Percentiles rank a stretch among this genome's conserved stretches.
Conservation (phyloP, 2,888 invertebrate species). For the Phortica okadai region DNA sequence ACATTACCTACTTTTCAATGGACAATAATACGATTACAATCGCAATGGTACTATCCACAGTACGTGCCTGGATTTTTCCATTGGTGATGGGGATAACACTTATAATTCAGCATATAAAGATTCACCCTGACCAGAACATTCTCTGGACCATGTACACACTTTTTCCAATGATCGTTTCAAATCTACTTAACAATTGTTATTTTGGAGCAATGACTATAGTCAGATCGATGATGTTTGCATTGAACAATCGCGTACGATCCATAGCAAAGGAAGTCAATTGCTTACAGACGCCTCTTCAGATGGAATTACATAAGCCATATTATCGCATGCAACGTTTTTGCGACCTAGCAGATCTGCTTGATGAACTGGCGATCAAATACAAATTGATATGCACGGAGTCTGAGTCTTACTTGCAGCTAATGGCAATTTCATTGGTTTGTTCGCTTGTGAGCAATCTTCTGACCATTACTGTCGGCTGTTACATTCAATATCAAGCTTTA, state of each 20-base stretch:
- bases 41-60: slow-evolving; percentile 48
- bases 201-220: slow-evolving; percentile 65
- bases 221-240: slow-evolving; percentile 52
- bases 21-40: slow-evolving; percentile 41
- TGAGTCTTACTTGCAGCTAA: slow-evolving; percentile 54
- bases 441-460: slow-evolving; percentile 70
- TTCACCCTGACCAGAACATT: slow-evolving; percentile 54
- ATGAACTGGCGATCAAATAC: slow-evolving; percentile 61
- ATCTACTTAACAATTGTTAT: slow-evolving; percentile 66
- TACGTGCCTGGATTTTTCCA: slow-evolving; percentile 64
- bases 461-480: slow-evolving; percentile 70
- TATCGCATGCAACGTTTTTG: slow-evolving; percentile 71
- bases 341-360: slow-evolving; percentile 69
- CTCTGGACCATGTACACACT: slow-evolving; percentile 60
- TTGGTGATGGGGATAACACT: slow-evolving; percentile 56
- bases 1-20: slow-evolving; percentile 53
- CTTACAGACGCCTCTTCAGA: slow-evolving; percentile 57
- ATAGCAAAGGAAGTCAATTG: slow-evolving; percentile 63
- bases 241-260: slow-evolving; percentile 59
- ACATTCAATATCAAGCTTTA: slow-evolving; percentile 64
- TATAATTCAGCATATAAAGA: slow-evolving; percentile 56
- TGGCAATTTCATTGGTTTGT: slow-evolving; percentile 60
- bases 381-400: slow-evolving; percentile 51
- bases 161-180: slow-evolving; percentile 67
- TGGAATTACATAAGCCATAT: slow-evolving; percentile 58